Conservation (phyloP, 2,113 vertebrate species). For the Pelusios castaneus region DNA sequence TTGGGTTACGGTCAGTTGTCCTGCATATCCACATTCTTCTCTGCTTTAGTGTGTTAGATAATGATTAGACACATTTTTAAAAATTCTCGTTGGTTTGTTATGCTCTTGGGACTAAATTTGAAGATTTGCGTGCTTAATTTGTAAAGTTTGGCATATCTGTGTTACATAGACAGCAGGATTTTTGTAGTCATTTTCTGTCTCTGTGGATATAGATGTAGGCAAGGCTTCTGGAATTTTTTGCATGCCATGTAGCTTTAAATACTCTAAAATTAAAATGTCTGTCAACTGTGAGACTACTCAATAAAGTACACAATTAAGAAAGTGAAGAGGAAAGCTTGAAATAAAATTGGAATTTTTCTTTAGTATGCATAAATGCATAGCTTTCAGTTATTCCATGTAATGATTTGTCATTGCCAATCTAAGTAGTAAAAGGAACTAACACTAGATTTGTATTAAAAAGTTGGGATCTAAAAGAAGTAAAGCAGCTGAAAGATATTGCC, state of each 20-base stretch:
- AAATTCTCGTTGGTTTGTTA: not conserved
- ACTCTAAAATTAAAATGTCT: not conserved
- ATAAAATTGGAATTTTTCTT: not conserved
- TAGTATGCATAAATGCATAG: not conserved
- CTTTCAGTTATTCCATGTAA: not conserved
- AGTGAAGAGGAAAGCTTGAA: not conserved
- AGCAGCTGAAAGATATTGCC: not conserved
- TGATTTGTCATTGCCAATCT: not conserved
- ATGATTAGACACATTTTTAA: not conserved
- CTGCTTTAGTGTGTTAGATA: rapidly evolving
- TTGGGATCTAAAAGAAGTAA: not conserved
- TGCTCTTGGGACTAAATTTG: not conserved
- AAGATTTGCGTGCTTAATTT: not conserved
- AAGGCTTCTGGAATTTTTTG: not conserved
- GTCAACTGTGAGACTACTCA: not conserved
- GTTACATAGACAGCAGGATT: not conserved
- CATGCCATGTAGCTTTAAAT: not conserved
- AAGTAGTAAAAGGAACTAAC: not conserved
- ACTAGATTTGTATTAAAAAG: not conserved
- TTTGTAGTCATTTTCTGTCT: not conserved
- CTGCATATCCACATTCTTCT: not conserved
- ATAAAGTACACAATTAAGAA: not conserved
- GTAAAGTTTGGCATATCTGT: not conserved
- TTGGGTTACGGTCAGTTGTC: not conserved
- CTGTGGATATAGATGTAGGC: not conserved